Percentiles rank a stretch among this genome's conserved stretches.
phyloP scores from a whole-genome alignment of 2,113 vertebrate species.

The Carlito syrichta region DNA sequence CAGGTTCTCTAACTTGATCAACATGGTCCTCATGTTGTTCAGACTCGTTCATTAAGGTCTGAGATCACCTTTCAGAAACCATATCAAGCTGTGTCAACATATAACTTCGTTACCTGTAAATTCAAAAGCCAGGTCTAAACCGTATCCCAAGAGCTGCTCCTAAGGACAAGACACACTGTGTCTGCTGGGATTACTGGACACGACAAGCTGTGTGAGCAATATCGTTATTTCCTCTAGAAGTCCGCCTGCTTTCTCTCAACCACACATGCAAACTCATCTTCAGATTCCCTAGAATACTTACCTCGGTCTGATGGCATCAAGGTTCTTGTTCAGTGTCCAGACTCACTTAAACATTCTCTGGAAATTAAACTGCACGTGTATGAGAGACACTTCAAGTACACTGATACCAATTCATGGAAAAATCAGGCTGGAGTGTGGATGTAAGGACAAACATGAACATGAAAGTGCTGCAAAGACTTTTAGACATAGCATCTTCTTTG shows the following conservation, averaged over 20 bases:
- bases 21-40: fast-evolving
- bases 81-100: fast-evolving
- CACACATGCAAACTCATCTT: fast-evolving
- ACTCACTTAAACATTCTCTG: too few species aligned
- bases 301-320: background rate
- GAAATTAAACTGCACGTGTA: background rate
- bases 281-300: fast-evolving
- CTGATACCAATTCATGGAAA: background rate
- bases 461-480: background rate
- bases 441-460: too few species aligned
- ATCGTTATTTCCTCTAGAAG: too few species aligned
- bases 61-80: background rate
- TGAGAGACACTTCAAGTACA: too few species aligned
- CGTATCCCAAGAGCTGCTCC: too few species aligned
- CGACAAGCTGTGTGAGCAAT: too few species aligned
- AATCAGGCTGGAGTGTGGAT: background rate
- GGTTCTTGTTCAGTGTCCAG: background rate
- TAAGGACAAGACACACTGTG: too few species aligned
- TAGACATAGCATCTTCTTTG: background rate
- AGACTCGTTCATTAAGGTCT: too few species aligned
- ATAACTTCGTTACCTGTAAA: too few species aligned
- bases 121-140: too few species aligned
- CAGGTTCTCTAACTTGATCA: fast-evolving
- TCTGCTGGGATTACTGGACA: too few species aligned
- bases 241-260: too few species aligned